A percentile compares a stretch with the other conserved stretches of the same genome.
Conservation (phyloP, 2,797 vertebrate genomes). For the Hippocampus kuda region DNA sequence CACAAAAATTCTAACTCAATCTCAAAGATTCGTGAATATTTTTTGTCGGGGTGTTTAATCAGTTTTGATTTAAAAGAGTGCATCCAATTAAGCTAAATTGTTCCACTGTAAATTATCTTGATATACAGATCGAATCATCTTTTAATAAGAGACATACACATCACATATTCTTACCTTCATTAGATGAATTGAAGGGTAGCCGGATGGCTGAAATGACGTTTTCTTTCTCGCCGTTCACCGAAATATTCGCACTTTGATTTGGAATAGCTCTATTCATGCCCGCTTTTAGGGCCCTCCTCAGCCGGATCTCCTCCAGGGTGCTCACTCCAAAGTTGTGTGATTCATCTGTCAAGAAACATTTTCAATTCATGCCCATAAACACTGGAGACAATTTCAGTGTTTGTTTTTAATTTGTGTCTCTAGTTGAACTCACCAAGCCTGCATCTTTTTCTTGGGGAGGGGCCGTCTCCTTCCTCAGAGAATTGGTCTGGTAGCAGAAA, state of each 20-base stretch:
- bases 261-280: constrained; percentile 74
- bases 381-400: neutral
- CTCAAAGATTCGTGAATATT: too few species aligned
- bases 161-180: constrained; percentile 51
- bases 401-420: neutral
- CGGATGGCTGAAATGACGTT: constrained; percentile 65
- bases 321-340: constrained; percentile 85
- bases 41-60: too few species aligned
- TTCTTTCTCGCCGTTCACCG: constrained; percentile 71
- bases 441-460: constrained; percentile 66
- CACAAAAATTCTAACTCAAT: too few species aligned
- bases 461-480: constrained; percentile 90
- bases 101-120: too few species aligned
- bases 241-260: constrained; percentile 30
- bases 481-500: constrained; percentile 75
- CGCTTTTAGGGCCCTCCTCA: constrained; percentile 79
- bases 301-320: constrained; percentile 86
- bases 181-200: constrained; percentile 52
- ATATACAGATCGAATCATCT: too few species aligned
- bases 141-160: too few species aligned
- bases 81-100: too few species aligned
- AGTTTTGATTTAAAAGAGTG: too few species aligned
- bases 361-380: too few species aligned
- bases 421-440: constrained; percentile 64
- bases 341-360: constrained; percentile 59